These are phyloP conservation scores for Serrognathus titanus DNA, from an alignment of 2,888 invertebrate species.

Conservation along the genomic window DNA sequence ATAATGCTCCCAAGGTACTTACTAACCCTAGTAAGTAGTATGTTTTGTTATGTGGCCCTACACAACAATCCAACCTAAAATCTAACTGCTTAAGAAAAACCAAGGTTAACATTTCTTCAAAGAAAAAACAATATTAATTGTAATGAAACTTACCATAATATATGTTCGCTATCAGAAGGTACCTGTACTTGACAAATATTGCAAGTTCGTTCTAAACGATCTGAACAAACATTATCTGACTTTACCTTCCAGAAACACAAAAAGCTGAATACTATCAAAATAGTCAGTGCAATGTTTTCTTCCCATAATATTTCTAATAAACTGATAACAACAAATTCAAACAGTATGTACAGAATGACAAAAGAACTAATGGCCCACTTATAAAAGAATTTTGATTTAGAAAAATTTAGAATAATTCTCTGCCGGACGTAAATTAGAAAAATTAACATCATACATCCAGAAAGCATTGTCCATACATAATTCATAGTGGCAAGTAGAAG, in stretches of 20 bases:
- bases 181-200: slow-evolving; percentile 59
- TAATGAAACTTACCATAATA: slow-evolving; percentile 5
- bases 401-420: slow-evolving; percentile 19
- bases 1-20: slow-evolving; percentile 62
- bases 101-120: slow-evolving; percentile 32
- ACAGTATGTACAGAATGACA: slow-evolving; percentile 62
- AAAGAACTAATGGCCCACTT: slow-evolving; percentile 72
- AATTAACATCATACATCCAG: slow-evolving; percentile 37
- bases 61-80: slow-evolving; percentile 78
- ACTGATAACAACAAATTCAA: slow-evolving; percentile 68
- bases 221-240: slow-evolving; percentile 28
- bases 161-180: slow-evolving; percentile 48
- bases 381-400: slow-evolving; percentile 69
- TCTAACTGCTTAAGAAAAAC: slow-evolving; percentile 18
- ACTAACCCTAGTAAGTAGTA: slow-evolving; percentile 69
- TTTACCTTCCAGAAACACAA: slow-evolving; percentile 48
- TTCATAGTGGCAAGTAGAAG: slow-evolving; percentile 52
- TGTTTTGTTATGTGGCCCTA: slow-evolving; percentile 73
- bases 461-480: slow-evolving; percentile 44
- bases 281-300: slow-evolving; percentile 59
- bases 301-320: slow-evolving; percentile 66
- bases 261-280: slow-evolving; percentile 50
- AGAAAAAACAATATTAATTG: slow-evolving; percentile 7
- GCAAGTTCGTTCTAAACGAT: slow-evolving; percentile 32
- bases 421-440: slow-evolving; percentile 28